phyloP scores from a whole-genome alignment of 64 coral and sea anemone species.

The Exaiptasia diaphana region DNA sequence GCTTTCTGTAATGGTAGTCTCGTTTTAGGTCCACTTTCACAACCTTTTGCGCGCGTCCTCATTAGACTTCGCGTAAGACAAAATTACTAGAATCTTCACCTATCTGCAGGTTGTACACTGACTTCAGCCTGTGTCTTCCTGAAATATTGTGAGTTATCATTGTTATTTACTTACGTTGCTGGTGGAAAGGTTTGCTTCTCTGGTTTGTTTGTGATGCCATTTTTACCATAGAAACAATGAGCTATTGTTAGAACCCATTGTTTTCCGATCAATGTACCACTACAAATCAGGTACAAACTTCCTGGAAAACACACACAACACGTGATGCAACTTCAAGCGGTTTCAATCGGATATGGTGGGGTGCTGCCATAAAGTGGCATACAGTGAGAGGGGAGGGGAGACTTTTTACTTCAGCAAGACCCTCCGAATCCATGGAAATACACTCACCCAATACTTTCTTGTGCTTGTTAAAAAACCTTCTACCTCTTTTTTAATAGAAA shows the following conservation, averaged over 20 bases:
- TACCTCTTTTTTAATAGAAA: no score
- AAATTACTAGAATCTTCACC: background rate
- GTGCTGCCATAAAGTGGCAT: no score
- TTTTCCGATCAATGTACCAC: no score
- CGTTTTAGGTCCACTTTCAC: background rate
- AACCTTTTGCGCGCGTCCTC: background rate
- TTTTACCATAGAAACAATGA: background rate
- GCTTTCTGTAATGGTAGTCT: background rate
- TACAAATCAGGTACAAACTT: no score
- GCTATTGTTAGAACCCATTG: constrained; percentile 25
- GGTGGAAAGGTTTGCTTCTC: background rate
- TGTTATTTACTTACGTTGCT: background rate
- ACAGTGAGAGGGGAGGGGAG: no score
- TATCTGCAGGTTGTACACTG: background rate
- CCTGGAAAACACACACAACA: no score
- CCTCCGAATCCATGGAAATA: no score
- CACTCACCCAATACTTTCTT: no score
- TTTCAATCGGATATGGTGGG: no score
- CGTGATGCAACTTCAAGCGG: no score
- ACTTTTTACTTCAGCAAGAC: no score
- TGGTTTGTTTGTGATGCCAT: background rate
- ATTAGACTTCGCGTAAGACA: background rate
- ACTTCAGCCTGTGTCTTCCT: background rate
- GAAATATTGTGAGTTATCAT: background rate
- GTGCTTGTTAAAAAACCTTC: no score